Evolutionary conservation across 2,797 vertebrate species (phyloP).

Genomic region (Mareca strepera): DNA sequence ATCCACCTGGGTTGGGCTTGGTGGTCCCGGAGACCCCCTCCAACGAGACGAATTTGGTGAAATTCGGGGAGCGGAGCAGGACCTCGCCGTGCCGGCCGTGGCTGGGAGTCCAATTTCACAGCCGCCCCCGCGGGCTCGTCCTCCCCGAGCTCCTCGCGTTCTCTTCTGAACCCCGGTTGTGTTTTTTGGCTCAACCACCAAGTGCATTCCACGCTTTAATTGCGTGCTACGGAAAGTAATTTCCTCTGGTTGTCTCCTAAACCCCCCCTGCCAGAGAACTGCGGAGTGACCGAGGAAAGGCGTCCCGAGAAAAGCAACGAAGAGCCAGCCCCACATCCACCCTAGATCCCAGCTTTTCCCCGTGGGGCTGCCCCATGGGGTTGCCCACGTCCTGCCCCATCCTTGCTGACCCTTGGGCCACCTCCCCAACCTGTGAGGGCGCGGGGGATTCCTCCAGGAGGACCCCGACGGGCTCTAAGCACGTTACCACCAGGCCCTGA

Average conservation of each 20-base stretch:
- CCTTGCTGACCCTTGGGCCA: background rate
- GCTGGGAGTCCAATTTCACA: background rate
- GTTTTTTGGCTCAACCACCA: background rate
- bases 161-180: constrained; percentile 2
- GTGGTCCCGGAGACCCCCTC: too few relatives aligned
- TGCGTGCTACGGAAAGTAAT: background rate
- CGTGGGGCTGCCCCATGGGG: background rate
- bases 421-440: too few relatives aligned
- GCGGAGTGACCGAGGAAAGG: background rate
- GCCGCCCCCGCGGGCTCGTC: background rate
- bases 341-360: too few relatives aligned
- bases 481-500: background rate
- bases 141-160: background rate
- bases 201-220: background rate
- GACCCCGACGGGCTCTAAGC: background rate
- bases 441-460: background rate
- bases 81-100: background rate
- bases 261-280: background rate
- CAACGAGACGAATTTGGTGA: background rate
- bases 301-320: background rate
- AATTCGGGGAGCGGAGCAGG: background rate
- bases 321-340: background rate
- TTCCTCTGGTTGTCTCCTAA: background rate
- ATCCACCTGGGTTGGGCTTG: too few relatives aligned
- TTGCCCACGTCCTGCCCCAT: background rate